These are phyloP conservation scores for Diorhabda carinulata DNA, from an alignment of 1,140 invertebrate species.

Conservation along the genomic window DNA sequence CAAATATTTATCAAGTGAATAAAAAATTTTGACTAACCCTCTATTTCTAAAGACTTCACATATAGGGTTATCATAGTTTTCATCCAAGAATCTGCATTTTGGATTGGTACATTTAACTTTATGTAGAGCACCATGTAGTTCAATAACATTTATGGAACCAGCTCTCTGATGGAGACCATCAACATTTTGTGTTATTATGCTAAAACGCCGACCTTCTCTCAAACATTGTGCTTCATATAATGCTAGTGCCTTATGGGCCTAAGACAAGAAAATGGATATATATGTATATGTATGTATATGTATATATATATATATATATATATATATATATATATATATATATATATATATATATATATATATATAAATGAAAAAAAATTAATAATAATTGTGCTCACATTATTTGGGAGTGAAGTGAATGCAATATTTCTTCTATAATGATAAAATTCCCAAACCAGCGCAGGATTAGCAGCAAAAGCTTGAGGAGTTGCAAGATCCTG, in stretches of 20 bases:
- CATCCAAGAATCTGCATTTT: conserved; percentile 65
- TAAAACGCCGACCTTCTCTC: conserved; percentile 58
- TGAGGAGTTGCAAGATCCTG: conserved; percentile 51
- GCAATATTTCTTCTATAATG: conserved; percentile 56
- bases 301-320: too few species aligned
- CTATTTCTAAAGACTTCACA: conserved; percentile 58
- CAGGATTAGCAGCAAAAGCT: conserved; percentile 53
- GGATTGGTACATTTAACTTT: conserved; percentile 77
- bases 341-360: neutral
- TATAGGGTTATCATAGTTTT: conserved; percentile 79
- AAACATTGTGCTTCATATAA: conserved; percentile 65
- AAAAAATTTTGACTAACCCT: conserved; percentile 49
- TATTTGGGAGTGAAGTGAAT: conserved; percentile 52
- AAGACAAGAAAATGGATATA: conserved; percentile 9
- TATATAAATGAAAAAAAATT: neutral
- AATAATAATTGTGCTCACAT: conserved; percentile 40
- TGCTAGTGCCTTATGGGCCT: conserved; percentile 81
- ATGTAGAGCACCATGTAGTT: conserved; percentile 86
- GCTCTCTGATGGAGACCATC: conserved; percentile 83
- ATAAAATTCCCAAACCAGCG: conserved; percentile 59
- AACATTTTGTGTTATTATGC: conserved; percentile 89
- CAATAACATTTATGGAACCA: conserved; percentile 75
- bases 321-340: neutral
- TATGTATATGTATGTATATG: neutral
- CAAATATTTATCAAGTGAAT: too few species aligned